Evolutionary conservation across 2,113 vertebrate species (phyloP), one percentile per base, ranked within the genome.

Genomic region (Osmerus eperlanus): DNA sequence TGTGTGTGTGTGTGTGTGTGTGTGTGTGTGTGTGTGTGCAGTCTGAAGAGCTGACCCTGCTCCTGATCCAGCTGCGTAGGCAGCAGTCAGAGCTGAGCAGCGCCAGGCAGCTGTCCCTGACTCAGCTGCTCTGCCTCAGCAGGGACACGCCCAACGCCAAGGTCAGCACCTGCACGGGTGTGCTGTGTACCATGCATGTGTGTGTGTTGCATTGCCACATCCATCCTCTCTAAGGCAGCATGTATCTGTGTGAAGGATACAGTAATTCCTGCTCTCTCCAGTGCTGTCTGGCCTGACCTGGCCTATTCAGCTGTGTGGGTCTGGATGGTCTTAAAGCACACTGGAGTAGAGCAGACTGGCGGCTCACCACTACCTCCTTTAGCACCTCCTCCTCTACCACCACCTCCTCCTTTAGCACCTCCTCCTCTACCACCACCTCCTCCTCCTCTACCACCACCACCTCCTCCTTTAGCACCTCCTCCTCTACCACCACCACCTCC

Each of bases 11-110:
- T 52, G 58, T 36, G 56, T 70, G 28, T 73, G 89, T 87, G 81
- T 87, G 90, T 36, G 58, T 53, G 56, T 60, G 56, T 70, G 28
- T 74, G 88, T 87, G 81, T 87, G 90, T 84, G 85, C 94, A 99
- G 97, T 95, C 97, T 18, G 97, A 99, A 94, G 97, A 99, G 92
- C 93, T 99, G 82, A 99, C 97, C 11, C 94, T 99, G 90, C 92
- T 98, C 90, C 94, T 99, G 9, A 99, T 99, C 93, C 96, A 99
- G 89, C 96, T 99, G 89, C 92, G 97, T 68, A 93, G 97, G 89
- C 96, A 98, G 91, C 97, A 99, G 90, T 96, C 97, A 0, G 97
- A 98, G 86, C 95, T 99, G 90, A 95, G 88, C 90, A 96, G 94
- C 87, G 87, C 98, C 89, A 94, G 96, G 89, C 96, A 99, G 75